A percentile compares a stretch with the other conserved stretches of the same genome.
Conservation (phyloP, 2,113 vertebrate genomes). For the Mirza zaza region DNA sequence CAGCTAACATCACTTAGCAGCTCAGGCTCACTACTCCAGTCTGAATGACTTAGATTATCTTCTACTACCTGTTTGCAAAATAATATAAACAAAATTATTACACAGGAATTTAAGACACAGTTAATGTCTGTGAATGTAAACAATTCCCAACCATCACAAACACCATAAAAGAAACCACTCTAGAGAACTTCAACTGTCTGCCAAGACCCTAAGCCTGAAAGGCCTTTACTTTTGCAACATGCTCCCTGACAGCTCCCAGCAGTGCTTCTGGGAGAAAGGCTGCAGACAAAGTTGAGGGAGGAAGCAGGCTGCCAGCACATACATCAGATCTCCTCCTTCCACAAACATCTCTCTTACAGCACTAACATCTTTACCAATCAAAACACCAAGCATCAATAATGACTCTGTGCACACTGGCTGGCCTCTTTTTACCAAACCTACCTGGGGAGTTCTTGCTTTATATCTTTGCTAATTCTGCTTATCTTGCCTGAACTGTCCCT, state of each 20-base stretch:
- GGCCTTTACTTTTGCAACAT: accelerated
- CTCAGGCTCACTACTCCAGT: slow-evolving; percentile 79
- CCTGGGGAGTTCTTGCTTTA: not conserved
- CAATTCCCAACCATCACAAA: not conserved
- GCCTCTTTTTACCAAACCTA: not conserved
- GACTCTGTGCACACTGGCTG: not conserved
- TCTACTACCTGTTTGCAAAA: slow-evolving; percentile 72
- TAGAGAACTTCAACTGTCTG: not conserved
- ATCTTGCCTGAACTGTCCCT: too few species aligned
- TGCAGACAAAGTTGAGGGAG: accelerated
- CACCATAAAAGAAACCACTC: not conserved
- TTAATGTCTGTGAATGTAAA: not conserved
- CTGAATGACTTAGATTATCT: slow-evolving; percentile 68
- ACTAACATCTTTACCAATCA: not conserved
- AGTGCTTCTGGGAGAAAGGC: not conserved
- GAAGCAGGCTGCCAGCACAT: not conserved
- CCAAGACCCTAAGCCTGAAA: not conserved
- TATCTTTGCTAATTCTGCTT: not conserved
- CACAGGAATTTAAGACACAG: not conserved
- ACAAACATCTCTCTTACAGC: too few species aligned
- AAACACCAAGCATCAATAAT: not conserved
- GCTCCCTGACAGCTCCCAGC: not conserved
- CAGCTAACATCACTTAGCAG: slow-evolving; percentile 45
- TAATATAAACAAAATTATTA: not conserved
- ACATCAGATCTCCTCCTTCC: not conserved